Base-by-base conservation (phyloP, 2,888 invertebrate species). In the Orthosia gothica region DNA sequence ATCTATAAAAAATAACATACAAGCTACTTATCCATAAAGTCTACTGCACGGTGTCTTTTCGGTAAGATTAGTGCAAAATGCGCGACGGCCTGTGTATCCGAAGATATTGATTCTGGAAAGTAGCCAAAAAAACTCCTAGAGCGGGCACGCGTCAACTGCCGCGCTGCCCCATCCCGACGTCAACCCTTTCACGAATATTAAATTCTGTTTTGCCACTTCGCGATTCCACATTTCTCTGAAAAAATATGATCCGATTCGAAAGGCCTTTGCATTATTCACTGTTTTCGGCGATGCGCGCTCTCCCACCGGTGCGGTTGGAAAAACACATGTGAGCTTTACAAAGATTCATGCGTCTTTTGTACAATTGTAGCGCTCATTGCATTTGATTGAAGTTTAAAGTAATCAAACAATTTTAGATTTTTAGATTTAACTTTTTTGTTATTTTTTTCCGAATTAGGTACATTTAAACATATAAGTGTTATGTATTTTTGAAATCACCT, bases 111-210 rank as follows among this genome's bases (percentile, higher is more conserved):
- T 96, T 96, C 94, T 96, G 96, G 96, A 95, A 93, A 94, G 92
- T 93, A 92, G 96, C 96, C 96, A 96, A 96, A 96, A 96, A 96
- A 96, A 95, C 93, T 94, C 92, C 89, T 93, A 94, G 93, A 93
- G 93, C 92, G 92, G 92, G 94, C 95, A 94, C 95, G 96, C 96
- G 96, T 96, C 95, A 96, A 96, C 95, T 94, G 93, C 93, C 94
- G 93, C 93, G 94, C 93, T 94, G 94, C 93, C 93, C 94, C 94
- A 92, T 93, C 93, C 93, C 94, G 93, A 92, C 94, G 93, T 96
- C 94, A 96, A 96, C 96, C 96, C 96, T 96, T 96, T 96, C 93
- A 96, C 96, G 95, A 96, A 96, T 96, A 96, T 96, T 96, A 96
- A 96, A 96, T 96, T 96, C 95, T 96, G 96, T 96, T 96, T 96